These are phyloP conservation scores for Temnothorax rugatulus DNA, from an alignment of 2,888 invertebrate species.

Conservation along the genomic window DNA sequence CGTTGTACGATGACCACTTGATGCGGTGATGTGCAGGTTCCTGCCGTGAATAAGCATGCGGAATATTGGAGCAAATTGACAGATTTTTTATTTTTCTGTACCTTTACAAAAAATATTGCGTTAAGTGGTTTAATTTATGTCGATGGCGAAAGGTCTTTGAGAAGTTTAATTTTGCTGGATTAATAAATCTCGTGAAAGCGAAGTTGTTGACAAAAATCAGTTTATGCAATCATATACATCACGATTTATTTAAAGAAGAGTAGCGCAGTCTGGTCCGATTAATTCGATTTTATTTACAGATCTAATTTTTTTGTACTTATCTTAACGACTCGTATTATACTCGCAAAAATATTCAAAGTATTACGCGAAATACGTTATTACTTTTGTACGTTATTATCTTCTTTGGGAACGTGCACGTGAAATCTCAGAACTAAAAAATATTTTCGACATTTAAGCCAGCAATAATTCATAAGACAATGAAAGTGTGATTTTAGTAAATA, in stretches of 20 bases:
- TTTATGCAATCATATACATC: background rate
- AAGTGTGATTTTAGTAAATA: slow-evolving; percentile 14
- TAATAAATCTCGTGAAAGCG: background rate
- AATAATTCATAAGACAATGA: background rate
- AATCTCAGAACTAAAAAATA: background rate
- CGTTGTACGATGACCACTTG: slow-evolving; percentile 8
- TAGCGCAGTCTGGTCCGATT: background rate
- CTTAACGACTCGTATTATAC: background rate
- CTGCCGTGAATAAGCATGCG: background rate
- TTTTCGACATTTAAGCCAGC: background rate
- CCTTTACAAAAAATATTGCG: background rate
- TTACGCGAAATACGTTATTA: background rate
- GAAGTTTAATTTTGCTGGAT: background rate
- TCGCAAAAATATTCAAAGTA: background rate
- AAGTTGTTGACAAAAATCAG: background rate
- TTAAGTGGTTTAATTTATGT: background rate
- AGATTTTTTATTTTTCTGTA: background rate
- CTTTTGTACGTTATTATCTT: background rate
- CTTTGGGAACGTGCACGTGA: background rate
- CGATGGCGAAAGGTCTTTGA: background rate
- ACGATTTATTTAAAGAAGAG: background rate
- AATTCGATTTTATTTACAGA: background rate
- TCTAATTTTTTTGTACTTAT: background rate
- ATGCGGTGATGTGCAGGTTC: slow-evolving; percentile 21
- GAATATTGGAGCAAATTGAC: background rate